Conservation (phyloP, 2,797 vertebrate species). For the Platyrinchus mystaceus region DNA sequence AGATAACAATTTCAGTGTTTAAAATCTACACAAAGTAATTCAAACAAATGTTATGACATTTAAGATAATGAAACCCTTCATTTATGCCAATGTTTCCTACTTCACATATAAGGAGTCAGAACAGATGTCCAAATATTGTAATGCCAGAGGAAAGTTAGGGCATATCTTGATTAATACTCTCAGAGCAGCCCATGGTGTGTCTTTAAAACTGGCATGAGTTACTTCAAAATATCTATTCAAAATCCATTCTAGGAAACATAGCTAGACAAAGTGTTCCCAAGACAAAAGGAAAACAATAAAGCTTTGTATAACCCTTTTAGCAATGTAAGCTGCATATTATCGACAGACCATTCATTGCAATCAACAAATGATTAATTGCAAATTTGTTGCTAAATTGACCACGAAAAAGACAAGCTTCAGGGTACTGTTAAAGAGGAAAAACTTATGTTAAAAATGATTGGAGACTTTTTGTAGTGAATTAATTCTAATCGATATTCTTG, state of each 20-base stretch:
- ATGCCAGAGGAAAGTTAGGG: conserved; percentile 79
- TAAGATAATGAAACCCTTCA: conserved; percentile 81
- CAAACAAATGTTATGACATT: conserved; percentile 85
- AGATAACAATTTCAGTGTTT: conserved; percentile 78
- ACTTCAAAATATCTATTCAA: conserved; percentile 74
- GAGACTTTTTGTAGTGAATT: conserved; percentile 73
- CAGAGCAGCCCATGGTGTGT: conserved; percentile 68
- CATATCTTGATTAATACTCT: conserved; percentile 76
- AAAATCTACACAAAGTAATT: conserved; percentile 78
- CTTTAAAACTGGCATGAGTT: conserved; percentile 74
- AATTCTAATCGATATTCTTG: conserved; percentile 77
- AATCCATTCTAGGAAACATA: conserved; percentile 74
- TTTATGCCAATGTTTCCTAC: conserved; percentile 76
- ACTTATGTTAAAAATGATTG: conserved; percentile 72
- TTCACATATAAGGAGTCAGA: conserved; percentile 78
- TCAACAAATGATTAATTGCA: conserved; percentile 79
- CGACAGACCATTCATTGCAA: conserved; percentile 75
- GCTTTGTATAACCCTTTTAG: conserved; percentile 73
- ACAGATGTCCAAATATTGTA: conserved; percentile 81
- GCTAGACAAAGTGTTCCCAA: conserved; percentile 74
- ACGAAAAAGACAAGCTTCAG: conserved; percentile 65
- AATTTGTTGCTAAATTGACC: conserved; percentile 78
- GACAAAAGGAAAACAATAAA: conserved; percentile 75
- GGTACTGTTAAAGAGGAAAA: conserved; percentile 69
- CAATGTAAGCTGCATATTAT: conserved; percentile 70